Base-by-base conservation (phyloP, 1,140 invertebrate species). In the Heliconius eleuchia region DNA sequence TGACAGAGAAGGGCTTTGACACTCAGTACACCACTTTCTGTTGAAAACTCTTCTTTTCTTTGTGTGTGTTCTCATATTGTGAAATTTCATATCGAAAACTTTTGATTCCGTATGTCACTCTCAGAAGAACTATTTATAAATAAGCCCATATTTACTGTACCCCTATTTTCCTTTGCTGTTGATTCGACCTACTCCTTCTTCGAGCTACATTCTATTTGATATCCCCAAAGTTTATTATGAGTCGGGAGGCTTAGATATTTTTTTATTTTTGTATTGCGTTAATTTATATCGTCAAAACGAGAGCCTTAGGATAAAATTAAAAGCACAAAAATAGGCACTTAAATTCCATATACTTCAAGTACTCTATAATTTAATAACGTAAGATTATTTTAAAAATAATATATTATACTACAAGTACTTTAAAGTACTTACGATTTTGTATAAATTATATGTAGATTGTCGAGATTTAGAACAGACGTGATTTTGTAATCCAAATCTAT, bases 101-200 rank as follows among this genome's bases (percentile, higher is more conserved):
- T 57, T 23, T 57, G 2, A 57, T 23, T 23, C 8, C n/a, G 9
- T 19, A 57, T 57, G 8, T 23, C 1, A 66, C 23, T 13, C 11
- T 16, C 3, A 66, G 4, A 66, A 66, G 60, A 16, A 9, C 60
- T 66, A 52, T 57, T 27, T 13, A 66, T 66, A 27, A 13, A 66
- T 27, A 66, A 66, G 60, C 60, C 60, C 30, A 52, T 39, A 77
- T 76, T 70, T 18, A 66, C 30, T 46, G 18, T 60, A 37, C 74
- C 57, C 73, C 52, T 74, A 74, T 76, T 70, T 83, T 77, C 76
- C 74, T 76, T 50, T 71, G 77, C 74, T 76, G 72, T 30, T 75
- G 74, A 77, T 78, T 76, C 74, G n/a, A 23, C n/a, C 9, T 57
- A 57, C 50, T 19, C 1, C 2, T 30, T 30, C 30, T 30, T 30